These are phyloP conservation scores for Acrossocheilus fasciatus DNA, from an alignment of 2,797 vertebrate genomes.

Conservation along the genomic window DNA sequence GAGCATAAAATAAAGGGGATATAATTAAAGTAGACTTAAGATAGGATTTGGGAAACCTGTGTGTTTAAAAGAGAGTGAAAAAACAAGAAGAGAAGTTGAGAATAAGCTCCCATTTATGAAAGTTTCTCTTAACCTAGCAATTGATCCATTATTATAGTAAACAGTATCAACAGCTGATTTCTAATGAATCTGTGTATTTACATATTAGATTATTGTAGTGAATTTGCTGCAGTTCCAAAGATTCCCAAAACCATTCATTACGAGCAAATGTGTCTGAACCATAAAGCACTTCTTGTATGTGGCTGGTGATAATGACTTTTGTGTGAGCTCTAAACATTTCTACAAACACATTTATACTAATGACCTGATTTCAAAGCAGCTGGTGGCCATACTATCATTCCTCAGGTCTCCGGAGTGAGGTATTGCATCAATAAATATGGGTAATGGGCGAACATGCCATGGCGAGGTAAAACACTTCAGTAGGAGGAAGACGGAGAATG, in stretches of 20 bases:
- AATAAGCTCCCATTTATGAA: background rate
- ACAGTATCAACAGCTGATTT: background rate
- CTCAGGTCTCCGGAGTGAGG: conserved; percentile 63
- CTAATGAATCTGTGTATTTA: conserved; percentile 7
- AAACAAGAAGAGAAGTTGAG: background rate
- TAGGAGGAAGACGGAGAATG: conserved; percentile 51
- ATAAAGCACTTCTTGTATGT: conserved; percentile 6
- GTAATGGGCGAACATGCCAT: conserved; percentile 61
- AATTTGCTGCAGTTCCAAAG: background rate
- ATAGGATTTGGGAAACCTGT: background rate
- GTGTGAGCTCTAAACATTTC: conserved; percentile 58
- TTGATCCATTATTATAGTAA: background rate
- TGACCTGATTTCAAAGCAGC: conserved; percentile 66
- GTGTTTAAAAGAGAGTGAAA: background rate
- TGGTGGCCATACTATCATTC: conserved; percentile 56
- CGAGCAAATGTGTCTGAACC: background rate
- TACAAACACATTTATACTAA: conserved; percentile 68
- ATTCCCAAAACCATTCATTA: background rate
- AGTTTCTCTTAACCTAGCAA: background rate
- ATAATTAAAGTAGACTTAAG: background rate
- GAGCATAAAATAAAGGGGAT: background rate
- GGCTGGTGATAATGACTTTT: conserved; percentile 22
- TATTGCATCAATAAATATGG: conserved; percentile 71
- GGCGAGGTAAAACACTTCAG: conserved; percentile 25
- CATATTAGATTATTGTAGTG: conserved; percentile 16